These are phyloP conservation scores for Nudaria mundana DNA, from an alignment of 2,888 invertebrate species.

Conservation along the genomic window DNA sequence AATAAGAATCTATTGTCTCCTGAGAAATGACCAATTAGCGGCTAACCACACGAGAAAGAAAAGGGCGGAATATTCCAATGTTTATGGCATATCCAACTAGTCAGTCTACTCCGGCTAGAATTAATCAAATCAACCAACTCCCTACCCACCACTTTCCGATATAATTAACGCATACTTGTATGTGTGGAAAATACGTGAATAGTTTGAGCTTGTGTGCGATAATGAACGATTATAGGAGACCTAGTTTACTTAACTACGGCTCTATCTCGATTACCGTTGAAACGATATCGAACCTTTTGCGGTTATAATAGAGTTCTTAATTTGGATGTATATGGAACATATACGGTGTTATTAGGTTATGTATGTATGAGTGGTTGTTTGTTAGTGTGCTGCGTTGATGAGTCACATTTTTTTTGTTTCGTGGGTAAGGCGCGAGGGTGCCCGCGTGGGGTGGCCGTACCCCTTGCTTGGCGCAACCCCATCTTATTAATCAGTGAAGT, in stretches of 20 bases:
- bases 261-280: conserved; percentile 39
- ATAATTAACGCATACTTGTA: conserved; percentile 78
- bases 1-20: conserved; percentile 31
- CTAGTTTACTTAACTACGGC: conserved; percentile 61
- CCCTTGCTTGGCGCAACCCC: conserved; percentile 78
- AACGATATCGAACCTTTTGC: conserved; percentile 50
- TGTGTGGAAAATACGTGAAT: conserved; percentile 73
- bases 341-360: conserved; percentile 48
- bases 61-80: conserved; percentile 68
- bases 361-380: conserved; percentile 57
- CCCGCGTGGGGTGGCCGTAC: conserved; percentile 70
- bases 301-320: conserved; percentile 61
- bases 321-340: conserved; percentile 46
- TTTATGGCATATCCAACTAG: conserved; percentile 73
- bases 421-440: conserved; percentile 79
- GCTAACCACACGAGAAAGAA: conserved; percentile 47
- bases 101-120: conserved; percentile 71
- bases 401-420: conserved; percentile 83
- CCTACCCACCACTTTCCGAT: conserved; percentile 80
- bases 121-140: conserved; percentile 81
- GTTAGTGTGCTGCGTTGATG: conserved; percentile 79
- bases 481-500: conserved; percentile 82
- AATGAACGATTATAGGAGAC: conserved; percentile 80
- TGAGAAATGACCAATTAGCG: conserved; percentile 55
- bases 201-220: conserved; percentile 69